A percentile compares a stretch with the other conserved stretches of the same genome.
Evolutionary conservation across 2,113 vertebrate species (phyloP).

Genomic region (Oryzias celebensis): DNA sequence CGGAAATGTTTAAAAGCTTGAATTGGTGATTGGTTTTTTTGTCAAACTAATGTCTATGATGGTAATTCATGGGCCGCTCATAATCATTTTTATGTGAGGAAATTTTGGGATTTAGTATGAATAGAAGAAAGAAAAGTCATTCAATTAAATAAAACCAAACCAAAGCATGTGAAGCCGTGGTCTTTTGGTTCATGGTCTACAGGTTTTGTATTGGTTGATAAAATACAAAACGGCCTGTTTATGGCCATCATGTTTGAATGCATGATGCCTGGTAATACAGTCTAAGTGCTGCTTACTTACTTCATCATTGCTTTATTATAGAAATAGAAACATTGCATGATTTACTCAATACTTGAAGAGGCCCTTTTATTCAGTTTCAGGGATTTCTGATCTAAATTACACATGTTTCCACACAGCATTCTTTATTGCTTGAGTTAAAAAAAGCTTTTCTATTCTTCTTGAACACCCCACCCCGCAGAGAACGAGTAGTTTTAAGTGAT

Average conservation of each 20-base stretch:
- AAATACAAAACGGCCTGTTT: slow-evolving; percentile 20
- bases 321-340: slow-evolving; percentile 35
- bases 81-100: slow-evolving; percentile 9
- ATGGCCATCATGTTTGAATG: slow-evolving; percentile 13
- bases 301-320: slow-evolving; percentile 13
- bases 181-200: not conserved
- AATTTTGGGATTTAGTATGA: slow-evolving; percentile 1
- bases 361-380: too few relatives aligned
- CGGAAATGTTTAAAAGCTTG: slow-evolving; percentile 67
- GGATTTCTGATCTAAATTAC: too few relatives aligned
- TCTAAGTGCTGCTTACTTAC: slow-evolving; percentile 25
- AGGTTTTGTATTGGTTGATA: slow-evolving; percentile 16
- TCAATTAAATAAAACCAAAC: slow-evolving; percentile 2
- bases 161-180: not conserved
- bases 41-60: too few relatives aligned
- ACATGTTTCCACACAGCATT: too few relatives aligned
- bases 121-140: not conserved
- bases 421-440: too few relatives aligned
- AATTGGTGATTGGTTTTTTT: slow-evolving; percentile 63
- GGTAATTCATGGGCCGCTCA: too few relatives aligned
- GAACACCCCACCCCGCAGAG: too few relatives aligned
- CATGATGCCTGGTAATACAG: not conserved
- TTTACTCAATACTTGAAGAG: slow-evolving; percentile 32
- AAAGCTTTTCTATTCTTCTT: too few relatives aligned
- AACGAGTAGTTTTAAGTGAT: too few relatives aligned